Base-by-base conservation (phyloP, 2,888 invertebrate species). In the Andrena flavipes region DNA sequence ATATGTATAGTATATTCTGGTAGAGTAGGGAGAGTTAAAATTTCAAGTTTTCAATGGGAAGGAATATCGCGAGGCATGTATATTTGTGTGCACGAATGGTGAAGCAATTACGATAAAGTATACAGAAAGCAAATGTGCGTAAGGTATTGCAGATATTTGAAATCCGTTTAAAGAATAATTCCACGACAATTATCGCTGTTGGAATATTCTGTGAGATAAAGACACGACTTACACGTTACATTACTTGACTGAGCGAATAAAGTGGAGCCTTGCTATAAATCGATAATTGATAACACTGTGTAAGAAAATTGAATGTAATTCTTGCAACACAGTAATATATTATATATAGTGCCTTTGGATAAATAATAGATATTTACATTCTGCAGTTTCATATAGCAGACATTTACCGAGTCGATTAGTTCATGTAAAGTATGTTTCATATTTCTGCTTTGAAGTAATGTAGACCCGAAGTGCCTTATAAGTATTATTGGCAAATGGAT, bases 281-380 rank as follows among this genome's bases (percentile, higher is more conserved):
- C 29, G 20, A 63, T 71, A 51, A 26, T 63, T 49, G 60, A 71
- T 73, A 56, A 76, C 75, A 59, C 67, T 63, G 42, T 62, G 67
- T 79, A 79, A 72, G 68, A 48, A 51, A 78, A 64, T 49, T 56
- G 30, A 72, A 78, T 48, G 26, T 80, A 65, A 74, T 75, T 64
- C 42, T 71, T 62, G 74, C 56, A 63, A 68, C 60, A 62, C 68
- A 77, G 69, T 64, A 77, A 87, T 85, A 81, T 85, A 74, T 77
- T 85, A 81, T 84, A 74, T 77, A 85, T 81, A 80, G 87, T 87
- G 86, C 84, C 86, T 85, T 87, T 30, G 65, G 82, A 73, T 78
- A 84, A 87, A 80, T 80, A 87, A 87, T 71, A 73, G 78, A 62
- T 78, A 71, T 62, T 77, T 71, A 62, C 67, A 69, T 77, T 85